Percentiles rank a stretch among this genome's conserved stretches.
phyloP scores from a whole-genome alignment of 2,888 invertebrate genomes.

The Masnerella sp. region DNA sequence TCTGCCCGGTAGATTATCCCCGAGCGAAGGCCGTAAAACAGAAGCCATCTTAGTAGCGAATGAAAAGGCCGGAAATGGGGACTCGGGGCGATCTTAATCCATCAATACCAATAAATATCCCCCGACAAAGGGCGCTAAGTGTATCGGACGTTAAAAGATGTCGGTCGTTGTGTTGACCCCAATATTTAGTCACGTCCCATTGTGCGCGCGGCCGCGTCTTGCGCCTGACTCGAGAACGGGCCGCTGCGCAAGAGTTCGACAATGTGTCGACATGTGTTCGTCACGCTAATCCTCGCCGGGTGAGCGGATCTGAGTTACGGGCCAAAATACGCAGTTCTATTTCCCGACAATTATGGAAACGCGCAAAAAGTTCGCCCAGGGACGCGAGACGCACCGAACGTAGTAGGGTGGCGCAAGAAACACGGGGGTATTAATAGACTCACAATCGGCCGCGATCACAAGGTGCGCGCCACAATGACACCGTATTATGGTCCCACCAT shows the following conservation, averaged over 20 bases:
- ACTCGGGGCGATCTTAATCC: constrained; percentile 41
- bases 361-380: constrained; percentile 31
- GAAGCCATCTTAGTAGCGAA: constrained; percentile 7
- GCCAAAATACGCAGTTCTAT: constrained; percentile 23
- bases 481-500: constrained; percentile 68
- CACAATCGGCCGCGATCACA: constrained; percentile 73
- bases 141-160: constrained; percentile 53
- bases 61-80: constrained; percentile 16
- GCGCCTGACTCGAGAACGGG: constrained; percentile 29
- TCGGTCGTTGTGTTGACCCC: constrained; percentile 53
- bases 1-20: too few species aligned
- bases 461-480: constrained; percentile 73
- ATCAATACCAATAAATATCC: constrained; percentile 53
- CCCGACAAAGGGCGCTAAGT: constrained; percentile 40
- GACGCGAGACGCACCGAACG: constrained; percentile 29
- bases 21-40: constrained; percentile 23
- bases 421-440: constrained; percentile 66
- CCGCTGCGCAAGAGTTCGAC: constrained; percentile 51
- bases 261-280: constrained; percentile 62
- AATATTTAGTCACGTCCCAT: constrained; percentile 54
- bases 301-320: constrained; percentile 27
- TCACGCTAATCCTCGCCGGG: constrained; percentile 57
- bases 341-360: constrained; percentile 43
- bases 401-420: constrained; percentile 51
- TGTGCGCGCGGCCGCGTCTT: constrained; percentile 16